Conservation (phyloP, 53 echinoderm and acorn worm genomes). For the Echinometra lucunter region DNA sequence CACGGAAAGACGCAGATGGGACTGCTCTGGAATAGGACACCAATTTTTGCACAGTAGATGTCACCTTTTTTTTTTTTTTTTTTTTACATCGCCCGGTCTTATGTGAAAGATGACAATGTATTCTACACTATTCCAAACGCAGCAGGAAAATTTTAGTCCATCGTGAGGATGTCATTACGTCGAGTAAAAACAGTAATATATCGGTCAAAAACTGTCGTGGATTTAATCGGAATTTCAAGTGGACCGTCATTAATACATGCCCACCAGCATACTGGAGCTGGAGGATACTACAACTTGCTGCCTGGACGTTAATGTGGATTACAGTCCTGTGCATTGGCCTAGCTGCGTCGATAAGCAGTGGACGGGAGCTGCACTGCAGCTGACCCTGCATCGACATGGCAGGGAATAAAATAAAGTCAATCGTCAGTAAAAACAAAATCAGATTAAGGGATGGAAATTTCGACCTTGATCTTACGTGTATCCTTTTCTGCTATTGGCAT, state of each 20-base stretch:
- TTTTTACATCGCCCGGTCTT: neutral
- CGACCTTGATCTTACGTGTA: conserved; percentile 97
- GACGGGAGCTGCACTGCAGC: conserved; percentile 48
- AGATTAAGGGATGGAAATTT: conserved; percentile 88
- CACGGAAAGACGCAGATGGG: conserved; percentile 57
- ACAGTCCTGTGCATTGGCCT: neutral
- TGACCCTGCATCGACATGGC: conserved; percentile 26
- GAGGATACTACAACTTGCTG: too few relatives aligned
- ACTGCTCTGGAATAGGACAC: conserved; percentile 14
- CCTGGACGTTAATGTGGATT: conserved; percentile 8
- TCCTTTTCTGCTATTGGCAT: too few relatives aligned
- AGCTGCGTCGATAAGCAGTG: neutral
- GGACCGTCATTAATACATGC: neutral
- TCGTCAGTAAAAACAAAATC: conserved; percentile 97
- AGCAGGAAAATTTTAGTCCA: conserved; percentile 15
- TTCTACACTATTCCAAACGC: neutral
- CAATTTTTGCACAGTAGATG: neutral
- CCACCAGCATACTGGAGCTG: neutral
- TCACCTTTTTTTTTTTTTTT: conserved; percentile 29
- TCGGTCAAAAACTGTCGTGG: conserved; percentile 13
- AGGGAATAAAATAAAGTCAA: conserved; percentile 65
- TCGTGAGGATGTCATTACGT: conserved; percentile 1
- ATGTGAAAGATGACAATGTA: conserved; percentile 40
- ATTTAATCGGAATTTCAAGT: conserved; percentile 41
- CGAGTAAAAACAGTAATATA: neutral